Base-by-base conservation (phyloP, 2,797 vertebrate genomes). In the Bufotes viridis region DNA sequence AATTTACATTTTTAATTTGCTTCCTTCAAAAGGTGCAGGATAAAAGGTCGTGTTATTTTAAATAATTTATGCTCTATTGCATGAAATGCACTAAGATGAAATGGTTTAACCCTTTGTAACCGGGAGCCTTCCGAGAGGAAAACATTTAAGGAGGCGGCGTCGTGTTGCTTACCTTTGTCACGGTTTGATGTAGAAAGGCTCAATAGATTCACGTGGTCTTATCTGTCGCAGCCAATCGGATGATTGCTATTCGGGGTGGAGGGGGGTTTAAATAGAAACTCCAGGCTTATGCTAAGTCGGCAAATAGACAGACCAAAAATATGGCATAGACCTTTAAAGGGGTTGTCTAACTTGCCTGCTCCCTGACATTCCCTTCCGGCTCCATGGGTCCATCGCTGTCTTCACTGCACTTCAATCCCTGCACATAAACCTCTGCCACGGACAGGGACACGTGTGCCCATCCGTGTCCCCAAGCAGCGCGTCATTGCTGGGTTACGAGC, bases 1-100 rank as follows among this genome's bases (percentile, higher is more conserved):
- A 98, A 99, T 99, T 99, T 99, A 97, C 98, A 99, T 99, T 98
- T 99, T 99, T 99, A 98, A 99, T 99, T 99, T 98, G 96, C 97
- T 95, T 97, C 97, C 97, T 99, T 99, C 98, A 98, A 99, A 99
- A 97, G 97, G 97, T 97, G 96, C 95, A 97, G 98, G 98, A 99
- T 99, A 99, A 99, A 99, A 99, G 97, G 97, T 99, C 94, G 96
- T 97, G 97, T 99, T 99, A 98, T 99, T 99, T 99, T 98, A 98
- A 98, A 99, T 99, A 97, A 99, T 98, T 98, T 97, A 99, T 98
- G 97, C 97, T 97, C 97, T 97, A 97, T 98, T 97, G 97, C 96
- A 96, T 97, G 96, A 98, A 98, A 98, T 96, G 97, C 96, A 96
- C 97, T 97, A 96, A 97, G 97, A 98, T 96, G 96, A 96, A 97